These are phyloP conservation scores for Halichoerus grypus DNA, from an alignment of 2,113 vertebrate species.

Conservation along the genomic window DNA sequence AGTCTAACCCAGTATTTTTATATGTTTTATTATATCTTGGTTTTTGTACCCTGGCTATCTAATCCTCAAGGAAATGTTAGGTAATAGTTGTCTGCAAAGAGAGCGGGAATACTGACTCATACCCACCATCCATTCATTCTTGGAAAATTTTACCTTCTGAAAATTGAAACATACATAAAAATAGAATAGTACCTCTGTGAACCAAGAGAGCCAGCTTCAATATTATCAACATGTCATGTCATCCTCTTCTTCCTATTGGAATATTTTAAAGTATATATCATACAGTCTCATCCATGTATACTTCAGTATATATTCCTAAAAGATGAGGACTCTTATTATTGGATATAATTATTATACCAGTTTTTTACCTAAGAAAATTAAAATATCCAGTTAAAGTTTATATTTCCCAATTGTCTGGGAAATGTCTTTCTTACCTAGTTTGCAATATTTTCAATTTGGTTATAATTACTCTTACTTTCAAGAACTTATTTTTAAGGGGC, in stretches of 20 bases:
- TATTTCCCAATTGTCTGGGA: conserved; percentile 7
- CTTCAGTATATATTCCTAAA: not conserved
- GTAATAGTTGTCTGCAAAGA: conserved; percentile 6
- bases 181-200: not conserved
- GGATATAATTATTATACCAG: not conserved
- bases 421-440: conserved; percentile 14
- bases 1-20: conserved; percentile 36
- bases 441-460: not conserved
- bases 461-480: not conserved
- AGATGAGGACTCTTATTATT: conserved; percentile 27
- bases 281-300: not conserved
- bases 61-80: conserved; percentile 14
- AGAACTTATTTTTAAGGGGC: not conserved
- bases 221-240: conserved; percentile 21
- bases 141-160: conserved; percentile 21
- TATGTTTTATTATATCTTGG: conserved; percentile 27
- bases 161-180: not conserved
- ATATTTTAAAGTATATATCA: conserved; percentile 27
- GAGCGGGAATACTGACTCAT: not conserved
- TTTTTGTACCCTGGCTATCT: not conserved
- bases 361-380: conserved; percentile 27
- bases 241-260: not conserved
- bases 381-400: conserved; percentile 1
- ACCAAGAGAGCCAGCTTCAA: conserved; percentile 13
- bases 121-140: not conserved